Conservation (phyloP, 2,797 vertebrate genomes). For the Sebastes miniatus region DNA sequence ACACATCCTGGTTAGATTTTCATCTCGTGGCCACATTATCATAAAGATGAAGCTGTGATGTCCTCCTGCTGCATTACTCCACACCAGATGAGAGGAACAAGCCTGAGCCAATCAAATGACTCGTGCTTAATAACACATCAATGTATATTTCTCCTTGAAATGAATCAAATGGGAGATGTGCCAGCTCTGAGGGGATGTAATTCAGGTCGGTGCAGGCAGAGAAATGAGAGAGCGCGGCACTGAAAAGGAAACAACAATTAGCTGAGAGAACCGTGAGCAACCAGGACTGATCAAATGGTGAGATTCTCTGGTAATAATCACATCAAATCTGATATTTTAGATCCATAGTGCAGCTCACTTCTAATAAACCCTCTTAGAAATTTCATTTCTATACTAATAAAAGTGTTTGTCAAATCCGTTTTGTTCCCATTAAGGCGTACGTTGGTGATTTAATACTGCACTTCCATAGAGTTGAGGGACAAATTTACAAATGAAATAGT, state of each 20-base stretch:
- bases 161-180: conserved; percentile 21
- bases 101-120: conserved; percentile 14
- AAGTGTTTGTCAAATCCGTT: not conserved
- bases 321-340: not conserved
- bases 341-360: not conserved
- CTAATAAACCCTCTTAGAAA: not conserved
- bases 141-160: not conserved
- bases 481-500: not conserved
- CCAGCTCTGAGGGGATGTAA: not conserved
- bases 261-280: not conserved
- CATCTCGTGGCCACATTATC: conserved; percentile 39
- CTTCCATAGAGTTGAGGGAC: not conserved
- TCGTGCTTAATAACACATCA: not conserved
- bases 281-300: not conserved
- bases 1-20: conserved; percentile 22
- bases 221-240: not conserved
- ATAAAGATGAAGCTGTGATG: conserved; percentile 36
- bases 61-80: conserved; percentile 1
- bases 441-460: not conserved
- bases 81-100: conserved; percentile 13
- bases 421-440: not conserved
- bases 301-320: not conserved
- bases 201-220: not conserved
- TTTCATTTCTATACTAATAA: not conserved
- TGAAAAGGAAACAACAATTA: not conserved